Conservation (phyloP, 1,140 invertebrate species). For the Lepidostoma basale region DNA sequence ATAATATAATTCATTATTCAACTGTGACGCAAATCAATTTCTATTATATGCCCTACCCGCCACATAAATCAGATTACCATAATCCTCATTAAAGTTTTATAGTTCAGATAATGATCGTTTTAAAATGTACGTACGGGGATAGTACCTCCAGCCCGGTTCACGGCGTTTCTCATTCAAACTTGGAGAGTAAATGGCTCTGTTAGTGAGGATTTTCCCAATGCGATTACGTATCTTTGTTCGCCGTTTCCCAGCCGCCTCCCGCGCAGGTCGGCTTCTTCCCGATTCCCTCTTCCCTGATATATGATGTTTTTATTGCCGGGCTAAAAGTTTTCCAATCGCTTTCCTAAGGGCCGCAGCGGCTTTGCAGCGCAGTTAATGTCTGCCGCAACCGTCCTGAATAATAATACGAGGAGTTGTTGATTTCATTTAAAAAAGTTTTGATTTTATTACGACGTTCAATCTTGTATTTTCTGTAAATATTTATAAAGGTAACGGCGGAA, state of each 20-base stretch:
- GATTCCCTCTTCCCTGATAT: constrained; percentile 39
- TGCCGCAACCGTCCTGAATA: constrained; percentile 39
- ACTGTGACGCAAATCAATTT: no score
- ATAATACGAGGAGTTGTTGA: constrained; percentile 30
- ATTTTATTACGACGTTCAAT: neutral
- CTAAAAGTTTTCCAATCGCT: constrained; percentile 48
- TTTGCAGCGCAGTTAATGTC: constrained; percentile 41
- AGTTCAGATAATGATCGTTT: no score
- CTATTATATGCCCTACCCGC: no score
- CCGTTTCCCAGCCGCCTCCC: neutral
- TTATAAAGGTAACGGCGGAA: no score
- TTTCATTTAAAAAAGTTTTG: constrained; percentile 22
- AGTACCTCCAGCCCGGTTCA: no score
- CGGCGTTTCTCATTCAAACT: no score
- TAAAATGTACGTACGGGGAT: no score
- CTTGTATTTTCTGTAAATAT: no score
- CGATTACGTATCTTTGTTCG: constrained; percentile 38
- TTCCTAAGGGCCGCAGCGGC: constrained; percentile 38
- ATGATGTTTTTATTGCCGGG: constrained; percentile 46
- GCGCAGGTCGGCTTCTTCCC: neutral
- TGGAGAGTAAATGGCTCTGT: no score
- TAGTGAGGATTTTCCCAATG: constrained; percentile 32
- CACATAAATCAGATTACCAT: no score
- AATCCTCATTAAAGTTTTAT: no score
- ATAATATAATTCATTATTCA: no score